These are phyloP conservation scores for Bergia sp. DNA, from an alignment of 92 coral and sea anemone genomes.

Conservation along the genomic window DNA sequence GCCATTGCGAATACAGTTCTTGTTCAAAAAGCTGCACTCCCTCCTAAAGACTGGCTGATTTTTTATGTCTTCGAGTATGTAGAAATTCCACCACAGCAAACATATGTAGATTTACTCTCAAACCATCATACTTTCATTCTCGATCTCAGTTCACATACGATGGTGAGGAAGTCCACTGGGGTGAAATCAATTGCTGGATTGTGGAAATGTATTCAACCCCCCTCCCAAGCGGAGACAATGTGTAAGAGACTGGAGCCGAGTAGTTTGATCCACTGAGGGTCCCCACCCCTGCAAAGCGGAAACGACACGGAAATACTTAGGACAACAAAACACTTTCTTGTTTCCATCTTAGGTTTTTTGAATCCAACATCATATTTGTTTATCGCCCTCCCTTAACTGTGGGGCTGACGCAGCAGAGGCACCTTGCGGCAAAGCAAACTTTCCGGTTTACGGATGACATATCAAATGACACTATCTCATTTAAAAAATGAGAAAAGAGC, in stretches of 20 bases:
- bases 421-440: neutral
- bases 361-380: slow-evolving; percentile 10
- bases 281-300: slow-evolving; percentile 48
- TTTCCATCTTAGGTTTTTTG: neutral
- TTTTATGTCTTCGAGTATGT: slow-evolving; percentile 22
- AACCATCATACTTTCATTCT: slow-evolving; percentile 46
- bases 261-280: slow-evolving; percentile 13
- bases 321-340: neutral
- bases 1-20: slow-evolving; percentile 70
- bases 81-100: slow-evolving; percentile 49
- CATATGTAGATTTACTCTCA: slow-evolving; percentile 49
- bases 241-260: slow-evolving; percentile 35
- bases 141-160: slow-evolving; percentile 28
- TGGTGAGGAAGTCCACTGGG: slow-evolving; percentile 47
- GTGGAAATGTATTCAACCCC: slow-evolving; percentile 41
- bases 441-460: neutral
- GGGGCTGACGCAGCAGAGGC: neutral
- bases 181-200: slow-evolving; percentile 39
- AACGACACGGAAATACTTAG: slow-evolving; percentile 1
- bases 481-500: neutral
- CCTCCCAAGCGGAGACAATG: slow-evolving; percentile 15
- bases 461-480: too few relatives aligned
- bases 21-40: slow-evolving; percentile 39
- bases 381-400: neutral
- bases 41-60: slow-evolving; percentile 17